Conservation (phyloP, 1,140 invertebrate genomes). For the Nymphalis io region DNA sequence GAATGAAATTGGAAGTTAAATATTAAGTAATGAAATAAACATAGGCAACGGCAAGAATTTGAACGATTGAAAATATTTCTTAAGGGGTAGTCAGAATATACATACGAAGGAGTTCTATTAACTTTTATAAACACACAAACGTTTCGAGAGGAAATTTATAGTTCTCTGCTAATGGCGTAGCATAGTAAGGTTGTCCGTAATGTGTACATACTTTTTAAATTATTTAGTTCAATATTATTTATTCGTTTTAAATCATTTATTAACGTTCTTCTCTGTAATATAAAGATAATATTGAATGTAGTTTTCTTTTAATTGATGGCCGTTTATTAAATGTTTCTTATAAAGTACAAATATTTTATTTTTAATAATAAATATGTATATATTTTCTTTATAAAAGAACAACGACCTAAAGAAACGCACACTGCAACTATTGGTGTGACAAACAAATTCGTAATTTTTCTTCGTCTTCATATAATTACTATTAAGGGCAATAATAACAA, state of each 20-base stretch:
- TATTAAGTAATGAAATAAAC: constrained; percentile 1
- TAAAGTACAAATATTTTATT: no score
- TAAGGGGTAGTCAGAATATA: constrained; percentile 52
- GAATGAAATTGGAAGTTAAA: not conserved
- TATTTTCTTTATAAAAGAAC: no score
- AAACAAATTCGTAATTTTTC: no score
- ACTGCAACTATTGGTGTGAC: no score
- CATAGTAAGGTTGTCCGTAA: not conserved
- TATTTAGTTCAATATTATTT: not conserved
- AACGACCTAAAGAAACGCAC: no score
- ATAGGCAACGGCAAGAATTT: constrained; percentile 1
- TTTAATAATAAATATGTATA: no score
- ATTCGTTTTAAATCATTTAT: no score
- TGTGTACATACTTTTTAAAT: not conserved
- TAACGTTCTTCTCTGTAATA: no score
- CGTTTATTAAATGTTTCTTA: no score
- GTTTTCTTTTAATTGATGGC: no score
- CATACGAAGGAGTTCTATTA: constrained; percentile 34
- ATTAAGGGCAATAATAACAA: not conserved
- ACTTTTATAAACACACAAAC: constrained; percentile 42
- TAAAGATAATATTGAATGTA: no score
- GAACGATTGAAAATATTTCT: constrained; percentile 49
- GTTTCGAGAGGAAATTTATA: constrained; percentile 47
- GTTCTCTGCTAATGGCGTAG: constrained; percentile 6
- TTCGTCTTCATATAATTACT: not conserved